A percentile compares a stretch with the other conserved stretches of the same genome.
These are phyloP conservation scores for Lydus trimaculatus DNA, from an alignment of 2,888 invertebrate genomes.

Conservation along the genomic window DNA sequence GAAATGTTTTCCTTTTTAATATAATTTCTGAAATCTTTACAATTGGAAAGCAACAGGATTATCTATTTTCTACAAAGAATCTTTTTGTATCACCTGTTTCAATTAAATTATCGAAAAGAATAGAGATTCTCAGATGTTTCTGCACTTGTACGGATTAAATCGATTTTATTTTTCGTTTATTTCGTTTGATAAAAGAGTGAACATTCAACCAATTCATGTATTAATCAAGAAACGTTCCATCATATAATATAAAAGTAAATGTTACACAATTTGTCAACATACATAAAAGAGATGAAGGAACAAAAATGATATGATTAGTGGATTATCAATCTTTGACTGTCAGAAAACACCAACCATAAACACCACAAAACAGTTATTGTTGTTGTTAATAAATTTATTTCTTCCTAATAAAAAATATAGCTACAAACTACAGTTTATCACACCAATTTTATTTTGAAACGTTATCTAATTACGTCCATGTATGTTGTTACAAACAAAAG, in stretches of 20 bases:
- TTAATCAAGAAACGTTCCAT: conserved; percentile 22
- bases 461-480: background rate
- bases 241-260: conserved; percentile 21
- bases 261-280: conserved; percentile 29
- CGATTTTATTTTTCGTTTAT: background rate
- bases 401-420: background rate
- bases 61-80: background rate
- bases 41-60: background rate
- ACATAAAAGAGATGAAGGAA: background rate
- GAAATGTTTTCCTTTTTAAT: too few relatives aligned
- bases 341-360: conserved; percentile 9
- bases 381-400: background rate
- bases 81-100: background rate
- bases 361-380: background rate
- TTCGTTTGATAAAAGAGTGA: too few relatives aligned
- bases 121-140: background rate
- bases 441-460: background rate
- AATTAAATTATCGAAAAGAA: background rate
- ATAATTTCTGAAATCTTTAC: background rate
- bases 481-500: background rate
- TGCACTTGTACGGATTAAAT: background rate
- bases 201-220: background rate
- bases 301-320: conserved; percentile 24
- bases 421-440: background rate
- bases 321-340: conserved; percentile 30